These are phyloP conservation scores for Agriotes lineatus DNA, from an alignment of 2,888 invertebrate genomes.

Conservation along the genomic window DNA sequence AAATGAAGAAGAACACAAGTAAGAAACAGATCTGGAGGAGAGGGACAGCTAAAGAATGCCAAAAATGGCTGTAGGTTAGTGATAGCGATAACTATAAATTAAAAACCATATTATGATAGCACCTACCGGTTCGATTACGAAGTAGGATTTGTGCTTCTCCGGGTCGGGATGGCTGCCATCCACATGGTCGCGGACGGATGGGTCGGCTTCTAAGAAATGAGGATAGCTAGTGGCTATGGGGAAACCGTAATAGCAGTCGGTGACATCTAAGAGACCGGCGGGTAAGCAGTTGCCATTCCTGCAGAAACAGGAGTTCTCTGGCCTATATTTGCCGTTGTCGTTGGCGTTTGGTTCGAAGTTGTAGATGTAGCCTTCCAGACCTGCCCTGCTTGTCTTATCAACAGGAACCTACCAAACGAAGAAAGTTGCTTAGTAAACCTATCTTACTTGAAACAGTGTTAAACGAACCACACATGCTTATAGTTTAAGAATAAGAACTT, in stretches of 20 bases:
- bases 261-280: slow-evolving; percentile 83
- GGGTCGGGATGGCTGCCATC: slow-evolving; percentile 73
- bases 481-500: no score
- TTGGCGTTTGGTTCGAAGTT: slow-evolving; percentile 81
- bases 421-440: not conserved
- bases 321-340: slow-evolving; percentile 79
- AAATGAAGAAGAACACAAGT: no score
- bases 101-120: slow-evolving; percentile 16
- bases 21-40: no score
- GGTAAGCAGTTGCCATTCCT: slow-evolving; percentile 77
- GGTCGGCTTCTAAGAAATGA: slow-evolving; percentile 84
- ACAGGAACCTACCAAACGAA: slow-evolving; percentile 68
- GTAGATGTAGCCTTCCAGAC: slow-evolving; percentile 79
- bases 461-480: no score
- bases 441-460: no score
- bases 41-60: no score
- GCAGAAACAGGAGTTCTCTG: slow-evolving; percentile 89
- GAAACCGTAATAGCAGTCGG: slow-evolving; percentile 91
- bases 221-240: slow-evolving; percentile 91
- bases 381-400: slow-evolving; percentile 72
- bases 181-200: slow-evolving; percentile 73
- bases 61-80: no score
- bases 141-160: slow-evolving; percentile 75
- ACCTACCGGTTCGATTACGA: slow-evolving; percentile 83
- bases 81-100: no score